Conservation (phyloP, 2,888 invertebrate genomes). For the Leistus spinibarbis region DNA sequence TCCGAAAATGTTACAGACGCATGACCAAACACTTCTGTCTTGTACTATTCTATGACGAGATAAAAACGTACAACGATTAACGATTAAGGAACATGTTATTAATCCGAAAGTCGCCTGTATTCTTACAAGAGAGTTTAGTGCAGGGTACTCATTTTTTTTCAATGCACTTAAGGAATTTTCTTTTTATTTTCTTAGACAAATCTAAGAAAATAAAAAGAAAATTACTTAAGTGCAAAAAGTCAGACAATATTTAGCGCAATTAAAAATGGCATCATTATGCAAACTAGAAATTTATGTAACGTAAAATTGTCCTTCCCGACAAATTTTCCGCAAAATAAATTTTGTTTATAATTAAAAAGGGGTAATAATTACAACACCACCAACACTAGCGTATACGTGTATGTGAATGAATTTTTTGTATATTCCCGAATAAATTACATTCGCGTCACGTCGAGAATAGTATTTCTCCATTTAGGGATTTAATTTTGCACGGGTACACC, state of each 20-base stretch:
- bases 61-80: too few species aligned
- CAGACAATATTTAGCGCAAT: background rate
- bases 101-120: too few species aligned
- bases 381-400: background rate
- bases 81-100: too few species aligned
- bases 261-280: background rate
- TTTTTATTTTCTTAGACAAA: background rate
- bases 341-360: background rate
- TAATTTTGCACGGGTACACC: constrained; percentile 21
- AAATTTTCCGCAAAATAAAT: background rate
- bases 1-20: too few species aligned
- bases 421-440: background rate
- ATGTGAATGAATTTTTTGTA: background rate
- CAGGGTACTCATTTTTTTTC: too few species aligned
- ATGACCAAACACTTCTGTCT: too few species aligned
- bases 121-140: too few species aligned
- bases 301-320: background rate
- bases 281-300: background rate
- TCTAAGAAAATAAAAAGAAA: background rate
- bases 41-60: too few species aligned
- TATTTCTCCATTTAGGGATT: constrained; percentile 17
- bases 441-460: constrained; percentile 17
- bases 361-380: background rate
- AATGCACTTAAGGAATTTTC: too few species aligned
- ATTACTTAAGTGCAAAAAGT: background rate